Conservation (phyloP, 2,888 invertebrate genomes). For the Drosophila phalerata region DNA sequence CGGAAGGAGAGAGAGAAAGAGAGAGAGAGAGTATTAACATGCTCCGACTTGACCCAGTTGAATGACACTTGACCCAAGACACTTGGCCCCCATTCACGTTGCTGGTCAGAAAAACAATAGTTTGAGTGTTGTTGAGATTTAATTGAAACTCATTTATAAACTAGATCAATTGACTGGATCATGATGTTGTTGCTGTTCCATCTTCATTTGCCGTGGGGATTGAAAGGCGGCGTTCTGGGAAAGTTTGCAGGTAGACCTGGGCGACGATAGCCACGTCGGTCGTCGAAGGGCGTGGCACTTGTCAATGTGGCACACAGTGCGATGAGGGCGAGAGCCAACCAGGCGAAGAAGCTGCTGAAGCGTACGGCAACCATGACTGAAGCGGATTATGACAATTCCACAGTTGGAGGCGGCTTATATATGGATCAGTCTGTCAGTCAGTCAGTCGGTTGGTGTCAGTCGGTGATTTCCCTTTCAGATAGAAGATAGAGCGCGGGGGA, state of each 20-base stretch:
- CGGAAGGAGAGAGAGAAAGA: neutral
- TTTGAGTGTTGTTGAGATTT: slow-evolving; percentile 52
- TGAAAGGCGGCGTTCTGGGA: slow-evolving; percentile 65
- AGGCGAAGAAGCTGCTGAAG: slow-evolving; percentile 37
- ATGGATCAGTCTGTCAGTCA: slow-evolving; percentile 7
- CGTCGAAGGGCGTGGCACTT: slow-evolving; percentile 54
- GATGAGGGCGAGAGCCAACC: slow-evolving; percentile 38
- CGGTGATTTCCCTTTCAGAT: slow-evolving; percentile 42
- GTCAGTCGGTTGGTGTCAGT: neutral
- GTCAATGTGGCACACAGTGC: slow-evolving; percentile 30
- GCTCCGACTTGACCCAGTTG: slow-evolving; percentile 1
- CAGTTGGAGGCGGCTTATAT: slow-evolving; percentile 28
- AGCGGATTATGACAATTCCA: slow-evolving; percentile 8
- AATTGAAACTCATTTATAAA: slow-evolving; percentile 47
- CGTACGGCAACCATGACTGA: slow-evolving; percentile 44
- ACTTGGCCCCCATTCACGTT: slow-evolving; percentile 3
- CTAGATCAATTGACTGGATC: slow-evolving; percentile 19
- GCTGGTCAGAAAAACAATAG: slow-evolving; percentile 35
- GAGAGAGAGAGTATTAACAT: neutral
- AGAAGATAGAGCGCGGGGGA: slow-evolving; percentile 31
- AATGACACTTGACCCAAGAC: slow-evolving; percentile 12
- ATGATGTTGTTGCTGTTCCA: neutral
- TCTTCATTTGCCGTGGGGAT: slow-evolving; percentile 55
- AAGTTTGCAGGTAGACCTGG: slow-evolving; percentile 20
- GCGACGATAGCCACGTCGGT: slow-evolving; percentile 23